Percentiles rank a stretch among this genome's conserved stretches.
These are phyloP conservation scores for Mus minutoides DNA, from an alignment of 2,797 vertebrate genomes.

Conservation along the genomic window DNA sequence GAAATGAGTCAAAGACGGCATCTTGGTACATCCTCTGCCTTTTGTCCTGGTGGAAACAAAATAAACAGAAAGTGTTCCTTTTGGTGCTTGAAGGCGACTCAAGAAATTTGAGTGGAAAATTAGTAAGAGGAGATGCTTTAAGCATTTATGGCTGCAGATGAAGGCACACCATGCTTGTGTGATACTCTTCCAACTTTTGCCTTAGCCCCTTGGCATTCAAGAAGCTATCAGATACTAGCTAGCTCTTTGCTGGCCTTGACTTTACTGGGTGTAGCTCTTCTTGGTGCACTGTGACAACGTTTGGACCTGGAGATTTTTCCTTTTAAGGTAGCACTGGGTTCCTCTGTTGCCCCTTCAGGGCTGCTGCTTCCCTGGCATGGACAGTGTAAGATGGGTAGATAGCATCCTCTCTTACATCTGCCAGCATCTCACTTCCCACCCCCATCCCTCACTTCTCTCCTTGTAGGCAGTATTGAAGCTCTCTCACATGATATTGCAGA, in stretches of 20 bases:
- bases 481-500: constrained; percentile 74
- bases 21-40: not conserved
- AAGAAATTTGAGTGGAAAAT: constrained; percentile 15
- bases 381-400: constrained; percentile 35
- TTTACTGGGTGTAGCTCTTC: not conserved
- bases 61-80: constrained; percentile 9
- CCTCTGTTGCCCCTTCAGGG: not conserved
- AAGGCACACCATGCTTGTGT: not conserved
- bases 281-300: not conserved
- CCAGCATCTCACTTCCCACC: not conserved
- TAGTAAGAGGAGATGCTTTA: not conserved
- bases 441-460: not conserved
- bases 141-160: not conserved
- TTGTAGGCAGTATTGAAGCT: constrained; percentile 15
- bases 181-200: not conserved
- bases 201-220: not conserved
- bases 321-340: constrained; percentile 6
- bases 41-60: not conserved
- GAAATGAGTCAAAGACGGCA: not conserved
- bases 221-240: not conserved
- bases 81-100: not conserved
- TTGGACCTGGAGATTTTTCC: not conserved
- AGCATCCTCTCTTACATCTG: constrained; percentile 55
- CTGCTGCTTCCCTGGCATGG: constrained; percentile 28
- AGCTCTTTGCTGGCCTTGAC: not conserved